Conservation (phyloP, 2,797 vertebrate genomes). For the Mus minutoides region DNA sequence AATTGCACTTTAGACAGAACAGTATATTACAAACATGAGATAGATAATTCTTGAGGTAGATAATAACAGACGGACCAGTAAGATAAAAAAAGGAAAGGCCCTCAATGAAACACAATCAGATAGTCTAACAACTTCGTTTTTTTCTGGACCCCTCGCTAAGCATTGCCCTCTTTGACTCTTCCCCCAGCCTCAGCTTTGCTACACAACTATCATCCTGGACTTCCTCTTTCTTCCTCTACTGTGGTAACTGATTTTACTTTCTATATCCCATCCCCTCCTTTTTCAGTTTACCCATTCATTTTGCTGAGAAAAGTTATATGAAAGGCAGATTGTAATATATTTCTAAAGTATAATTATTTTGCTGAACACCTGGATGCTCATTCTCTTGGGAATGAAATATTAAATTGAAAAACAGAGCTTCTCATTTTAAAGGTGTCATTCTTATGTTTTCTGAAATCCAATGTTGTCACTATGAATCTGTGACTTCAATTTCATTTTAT, state of each 20-base stretch:
- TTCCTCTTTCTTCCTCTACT: not conserved
- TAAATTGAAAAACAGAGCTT: not conserved
- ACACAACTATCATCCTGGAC: not conserved
- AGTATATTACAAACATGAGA: not conserved
- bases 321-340: slow-evolving; percentile 24
- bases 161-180: not conserved
- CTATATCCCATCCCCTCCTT: not conserved
- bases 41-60: not conserved
- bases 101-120: not conserved
- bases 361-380: not conserved
- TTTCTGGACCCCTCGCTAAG: not conserved
- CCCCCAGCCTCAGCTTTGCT: not conserved
- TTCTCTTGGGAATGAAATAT: not conserved
- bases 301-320: not conserved
- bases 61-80: not conserved
- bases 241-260: not conserved
- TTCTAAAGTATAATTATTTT: slow-evolving; percentile 1
- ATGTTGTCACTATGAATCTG: not conserved
- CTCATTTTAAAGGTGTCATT: not conserved
- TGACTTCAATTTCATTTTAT: not conserved
- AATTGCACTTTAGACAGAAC: not conserved
- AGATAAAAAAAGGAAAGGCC: not conserved
- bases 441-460: not conserved
- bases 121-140: not conserved
- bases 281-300: not conserved